These are phyloP conservation scores for Calliphora vomitoria DNA, from an alignment of 2,888 invertebrate genomes.

Conservation along the genomic window DNA sequence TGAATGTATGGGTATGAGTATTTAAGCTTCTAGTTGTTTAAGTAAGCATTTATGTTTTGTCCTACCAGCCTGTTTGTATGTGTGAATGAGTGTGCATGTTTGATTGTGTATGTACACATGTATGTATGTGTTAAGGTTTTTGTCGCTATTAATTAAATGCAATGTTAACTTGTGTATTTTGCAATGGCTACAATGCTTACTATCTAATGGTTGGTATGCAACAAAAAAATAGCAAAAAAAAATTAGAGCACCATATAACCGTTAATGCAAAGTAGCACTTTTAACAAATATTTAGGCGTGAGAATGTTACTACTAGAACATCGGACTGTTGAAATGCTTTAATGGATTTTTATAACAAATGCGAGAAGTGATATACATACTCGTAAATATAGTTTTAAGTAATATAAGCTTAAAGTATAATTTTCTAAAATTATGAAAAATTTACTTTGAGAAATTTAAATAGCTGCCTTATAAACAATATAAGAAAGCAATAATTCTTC, in stretches of 20 bases:
- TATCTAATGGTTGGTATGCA: constrained; percentile 64
- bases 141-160: constrained; percentile 74
- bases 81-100: constrained; percentile 44
- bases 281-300: no score
- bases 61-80: neutral
- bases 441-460: no score
- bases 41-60: constrained; percentile 49
- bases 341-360: no score
- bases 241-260: neutral
- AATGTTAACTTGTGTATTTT: constrained; percentile 72
- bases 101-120: neutral
- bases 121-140: constrained; percentile 62
- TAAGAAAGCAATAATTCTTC: no score
- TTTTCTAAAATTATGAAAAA: no score
- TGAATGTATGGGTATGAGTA: neutral
- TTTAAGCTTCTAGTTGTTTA: constrained; percentile 26
- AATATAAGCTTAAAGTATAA: no score
- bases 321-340: no score
- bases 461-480: no score
- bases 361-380: no score
- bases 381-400: no score
- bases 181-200: constrained; percentile 57
- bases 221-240: constrained; percentile 31
- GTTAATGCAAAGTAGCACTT: neutral
- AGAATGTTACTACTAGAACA: no score